A percentile compares a stretch with the other conserved stretches of the same genome.
Evolutionary conservation across 2,888 invertebrate genomes (phyloP).

Genomic region (Aphelenchoides bicaudatus): DNA sequence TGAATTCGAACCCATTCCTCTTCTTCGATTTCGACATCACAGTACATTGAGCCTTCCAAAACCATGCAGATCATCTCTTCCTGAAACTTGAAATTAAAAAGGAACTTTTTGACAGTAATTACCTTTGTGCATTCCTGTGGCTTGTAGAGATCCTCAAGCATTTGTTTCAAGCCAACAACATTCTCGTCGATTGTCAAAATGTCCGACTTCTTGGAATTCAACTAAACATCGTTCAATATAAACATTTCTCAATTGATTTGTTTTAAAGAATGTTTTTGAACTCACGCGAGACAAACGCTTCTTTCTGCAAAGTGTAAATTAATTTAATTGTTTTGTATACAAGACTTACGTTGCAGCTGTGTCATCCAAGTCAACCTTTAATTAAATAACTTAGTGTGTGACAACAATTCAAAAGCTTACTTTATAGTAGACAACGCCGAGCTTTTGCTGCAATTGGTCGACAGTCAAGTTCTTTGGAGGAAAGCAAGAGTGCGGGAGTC

Average conservation of each 20-base stretch:
- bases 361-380: slow-evolving; percentile 52
- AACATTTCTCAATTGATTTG: too few relatives aligned
- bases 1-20: slow-evolving; percentile 54
- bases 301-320: too few relatives aligned
- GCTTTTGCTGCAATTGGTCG: slow-evolving; percentile 24
- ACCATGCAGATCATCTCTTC: slow-evolving; percentile 50
- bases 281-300: slow-evolving; percentile 49
- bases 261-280: too few relatives aligned
- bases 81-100: slow-evolving; percentile 34
- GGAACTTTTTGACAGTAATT: too few relatives aligned
- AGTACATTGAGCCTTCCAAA: slow-evolving; percentile 49
- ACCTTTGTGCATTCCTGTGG: too few relatives aligned
- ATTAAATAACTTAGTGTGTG: too few relatives aligned
- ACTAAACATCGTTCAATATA: too few relatives aligned
- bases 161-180: slow-evolving; percentile 43
- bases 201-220: slow-evolving; percentile 42
- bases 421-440: slow-evolving; percentile 30
- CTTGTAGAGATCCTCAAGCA: slow-evolving; percentile 52
- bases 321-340: too few relatives aligned
- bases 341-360: slow-evolving; percentile 49
- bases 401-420: slow-evolving; percentile 15
- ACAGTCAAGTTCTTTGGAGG: slow-evolving; percentile 27
- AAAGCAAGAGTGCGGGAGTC: slow-evolving; percentile 32
- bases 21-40: slow-evolving; percentile 50
- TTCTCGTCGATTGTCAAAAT: slow-evolving; percentile 45